phyloP scores from a whole-genome alignment of 2,797 vertebrate species.

The Petrocephalus sullivani region DNA sequence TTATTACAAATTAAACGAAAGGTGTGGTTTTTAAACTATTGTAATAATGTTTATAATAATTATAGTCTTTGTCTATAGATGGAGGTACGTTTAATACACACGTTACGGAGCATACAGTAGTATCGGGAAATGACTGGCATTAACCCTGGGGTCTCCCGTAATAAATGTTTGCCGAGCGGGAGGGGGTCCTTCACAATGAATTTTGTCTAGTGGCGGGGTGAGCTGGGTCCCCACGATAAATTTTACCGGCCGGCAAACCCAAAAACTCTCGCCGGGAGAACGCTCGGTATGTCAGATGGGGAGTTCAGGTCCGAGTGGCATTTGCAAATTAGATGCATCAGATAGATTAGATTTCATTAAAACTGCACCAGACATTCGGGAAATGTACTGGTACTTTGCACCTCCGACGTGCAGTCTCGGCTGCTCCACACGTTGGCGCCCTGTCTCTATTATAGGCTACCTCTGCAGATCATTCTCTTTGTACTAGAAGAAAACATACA shows the following conservation, averaged over 20 bases:
- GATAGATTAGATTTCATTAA: neutral
- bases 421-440: constrained; percentile 25
- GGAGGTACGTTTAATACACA: neutral
- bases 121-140: neutral
- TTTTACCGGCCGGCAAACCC: neutral
- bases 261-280: neutral
- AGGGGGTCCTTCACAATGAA: neutral
- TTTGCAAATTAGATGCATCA: neutral
- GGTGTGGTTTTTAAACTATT: neutral
- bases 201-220: neutral
- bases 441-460: neutral
- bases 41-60: neutral
- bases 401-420: constrained; percentile 14
- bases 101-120: neutral
- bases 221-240: neutral
- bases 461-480: neutral
- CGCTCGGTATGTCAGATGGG: neutral
- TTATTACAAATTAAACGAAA: neutral
- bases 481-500: neutral
- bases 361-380: neutral
- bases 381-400: neutral
- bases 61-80: neutral
- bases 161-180: neutral
- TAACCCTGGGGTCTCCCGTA: neutral
- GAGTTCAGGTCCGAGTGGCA: neutral